Percentiles rank a stretch among this genome's conserved stretches.
Conservation (phyloP, 2,113 vertebrate genomes). For the Cebus imitator region DNA sequence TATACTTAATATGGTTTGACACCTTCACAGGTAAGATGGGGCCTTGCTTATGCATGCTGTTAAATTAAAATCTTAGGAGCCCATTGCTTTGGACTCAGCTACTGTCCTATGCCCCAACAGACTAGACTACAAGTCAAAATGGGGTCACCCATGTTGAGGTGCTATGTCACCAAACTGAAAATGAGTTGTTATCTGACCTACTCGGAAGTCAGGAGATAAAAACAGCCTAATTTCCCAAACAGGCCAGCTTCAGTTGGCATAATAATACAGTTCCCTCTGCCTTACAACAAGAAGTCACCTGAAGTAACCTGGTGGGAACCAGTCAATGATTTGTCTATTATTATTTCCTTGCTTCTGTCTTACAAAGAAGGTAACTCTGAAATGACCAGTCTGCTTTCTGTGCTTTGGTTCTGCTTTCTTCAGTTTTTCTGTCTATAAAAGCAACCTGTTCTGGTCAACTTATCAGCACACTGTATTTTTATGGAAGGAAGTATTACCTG, state of each 20-base stretch:
- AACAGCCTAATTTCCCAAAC: background rate
- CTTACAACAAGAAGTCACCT: background rate
- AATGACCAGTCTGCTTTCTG: background rate
- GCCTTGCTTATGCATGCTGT: background rate
- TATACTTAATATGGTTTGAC: slow-evolving; percentile 36
- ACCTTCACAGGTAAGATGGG: slow-evolving; percentile 17
- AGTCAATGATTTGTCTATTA: background rate
- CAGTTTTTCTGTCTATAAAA: background rate
- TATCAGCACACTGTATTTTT: background rate
- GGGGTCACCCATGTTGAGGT: background rate
- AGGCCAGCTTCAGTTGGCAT: background rate
- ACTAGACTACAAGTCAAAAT: background rate
- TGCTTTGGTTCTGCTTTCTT: background rate
- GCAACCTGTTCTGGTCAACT: background rate
- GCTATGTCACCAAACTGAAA: background rate
- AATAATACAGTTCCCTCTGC: background rate
- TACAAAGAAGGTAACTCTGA: background rate
- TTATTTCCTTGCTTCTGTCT: background rate
- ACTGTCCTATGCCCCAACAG: background rate
- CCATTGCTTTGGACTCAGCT: background rate
- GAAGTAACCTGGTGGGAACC: background rate
- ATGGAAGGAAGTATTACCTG: background rate
- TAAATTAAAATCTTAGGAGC: background rate
- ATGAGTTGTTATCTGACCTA: background rate
- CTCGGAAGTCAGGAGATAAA: background rate